phyloP scores from a whole-genome alignment of 2,797 vertebrate genomes.

The Pangasius mekongensis region DNA sequence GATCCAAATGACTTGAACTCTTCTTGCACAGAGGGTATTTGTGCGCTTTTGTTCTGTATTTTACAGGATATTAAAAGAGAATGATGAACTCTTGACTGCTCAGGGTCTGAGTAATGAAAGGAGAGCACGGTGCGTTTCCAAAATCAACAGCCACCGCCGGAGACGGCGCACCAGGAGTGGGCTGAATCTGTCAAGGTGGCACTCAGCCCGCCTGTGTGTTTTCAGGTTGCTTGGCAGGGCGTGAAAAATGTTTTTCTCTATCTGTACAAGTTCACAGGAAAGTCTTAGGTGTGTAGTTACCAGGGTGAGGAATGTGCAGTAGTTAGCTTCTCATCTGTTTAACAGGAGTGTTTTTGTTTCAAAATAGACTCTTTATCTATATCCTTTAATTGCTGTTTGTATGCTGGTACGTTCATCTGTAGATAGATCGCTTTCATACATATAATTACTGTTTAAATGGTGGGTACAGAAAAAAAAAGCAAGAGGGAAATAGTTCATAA shows the following conservation, averaged over 20 bases:
- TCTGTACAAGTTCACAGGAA: conserved; percentile 18
- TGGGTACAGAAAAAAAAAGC: not conserved
- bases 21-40: conserved; percentile 51
- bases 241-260: conserved; percentile 11
- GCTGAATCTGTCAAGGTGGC: conserved; percentile 14
- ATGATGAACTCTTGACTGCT: conserved; percentile 34
- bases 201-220: not conserved
- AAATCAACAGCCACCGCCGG: conserved; percentile 34
- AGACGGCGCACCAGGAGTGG: conserved; percentile 7
- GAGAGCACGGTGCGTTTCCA: not conserved
- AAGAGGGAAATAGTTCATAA: too few relatives aligned
- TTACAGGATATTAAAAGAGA: conserved; percentile 74
- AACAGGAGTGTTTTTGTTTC: conserved; percentile 15
- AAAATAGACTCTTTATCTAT: not conserved
- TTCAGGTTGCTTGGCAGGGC: not conserved
- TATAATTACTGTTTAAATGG: conserved; percentile 5
- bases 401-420: not conserved
- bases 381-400: conserved; percentile 17
- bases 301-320: conserved; percentile 6
- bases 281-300: conserved; percentile 21
- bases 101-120: conserved; percentile 18
- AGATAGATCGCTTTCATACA: not conserved
- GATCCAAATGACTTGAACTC: conserved; percentile 23
- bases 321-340: conserved; percentile 5
- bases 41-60: conserved; percentile 65